A percentile compares a stretch with the other conserved stretches of the same genome.
Evolutionary conservation across 2,113 vertebrate species (phyloP).

Genomic region (Dryoscopus gambensis): DNA sequence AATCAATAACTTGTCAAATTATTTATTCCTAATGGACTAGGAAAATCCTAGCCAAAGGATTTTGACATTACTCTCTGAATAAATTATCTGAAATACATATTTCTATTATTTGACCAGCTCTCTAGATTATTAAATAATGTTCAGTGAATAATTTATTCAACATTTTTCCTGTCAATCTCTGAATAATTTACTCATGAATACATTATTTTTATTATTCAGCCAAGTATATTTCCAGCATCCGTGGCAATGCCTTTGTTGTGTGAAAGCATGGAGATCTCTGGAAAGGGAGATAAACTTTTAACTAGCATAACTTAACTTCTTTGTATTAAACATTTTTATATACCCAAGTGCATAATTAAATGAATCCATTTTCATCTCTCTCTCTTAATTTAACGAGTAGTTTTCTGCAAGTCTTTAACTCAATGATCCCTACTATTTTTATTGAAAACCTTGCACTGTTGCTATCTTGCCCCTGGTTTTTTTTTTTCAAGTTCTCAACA

Average conservation of each 20-base stretch:
- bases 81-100: constrained; percentile 44
- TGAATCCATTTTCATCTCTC: neutral
- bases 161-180: constrained; percentile 55
- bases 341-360: constrained; percentile 11
- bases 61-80: constrained; percentile 26
- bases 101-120: constrained; percentile 54
- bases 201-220: constrained; percentile 52
- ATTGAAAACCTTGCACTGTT: neutral
- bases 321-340: constrained; percentile 1
- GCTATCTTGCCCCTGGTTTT: neutral
- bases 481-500: neutral
- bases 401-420: neutral
- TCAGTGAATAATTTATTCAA: constrained; percentile 60
- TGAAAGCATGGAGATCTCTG: neutral
- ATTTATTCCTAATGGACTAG: constrained; percentile 30
- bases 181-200: constrained; percentile 45
- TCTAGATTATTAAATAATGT: constrained; percentile 50
- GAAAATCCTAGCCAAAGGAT: neutral
- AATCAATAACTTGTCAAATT: constrained; percentile 54
- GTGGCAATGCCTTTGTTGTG: constrained; percentile 20
- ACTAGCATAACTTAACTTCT: neutral
- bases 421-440: neutral
- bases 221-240: neutral
- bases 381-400: neutral
- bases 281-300: constrained; percentile 24